phyloP scores from a whole-genome alignment of 2,888 invertebrate species.

The Drosophila testacea region DNA sequence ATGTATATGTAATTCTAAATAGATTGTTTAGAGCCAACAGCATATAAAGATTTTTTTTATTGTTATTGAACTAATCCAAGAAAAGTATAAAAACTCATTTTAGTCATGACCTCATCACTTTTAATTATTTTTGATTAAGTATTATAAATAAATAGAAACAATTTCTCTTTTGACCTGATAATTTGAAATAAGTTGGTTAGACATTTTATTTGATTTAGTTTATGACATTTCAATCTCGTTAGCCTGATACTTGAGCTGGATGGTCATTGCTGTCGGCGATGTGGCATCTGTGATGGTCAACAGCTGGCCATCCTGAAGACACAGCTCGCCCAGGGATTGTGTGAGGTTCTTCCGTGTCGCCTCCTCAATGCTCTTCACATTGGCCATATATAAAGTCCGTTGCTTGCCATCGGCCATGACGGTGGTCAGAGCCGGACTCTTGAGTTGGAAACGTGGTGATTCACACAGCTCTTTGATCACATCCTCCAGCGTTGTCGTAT shows the following conservation, averaged over 20 bases:
- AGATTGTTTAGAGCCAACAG: no score
- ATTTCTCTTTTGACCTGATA: neutral
- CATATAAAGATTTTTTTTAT: no score
- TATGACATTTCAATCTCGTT: conserved; percentile 86
- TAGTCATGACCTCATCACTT: no score
- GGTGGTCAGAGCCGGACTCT: conserved; percentile 94
- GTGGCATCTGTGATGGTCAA: conserved; percentile 96
- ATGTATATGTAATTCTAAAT: no score
- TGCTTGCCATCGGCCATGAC: conserved; percentile 91
- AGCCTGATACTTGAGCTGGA: conserved; percentile 89
- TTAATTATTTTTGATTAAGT: no score
- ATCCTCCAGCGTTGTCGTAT: conserved; percentile 90
- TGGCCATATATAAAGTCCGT: conserved; percentile 97
- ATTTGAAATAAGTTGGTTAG: neutral
- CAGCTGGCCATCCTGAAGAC: conserved; percentile 93
- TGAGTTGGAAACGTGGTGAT: conserved; percentile 93
- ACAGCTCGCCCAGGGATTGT: conserved; percentile 94
- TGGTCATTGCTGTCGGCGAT: conserved; percentile 92
- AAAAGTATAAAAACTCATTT: no score
- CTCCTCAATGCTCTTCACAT: conserved; percentile 96
- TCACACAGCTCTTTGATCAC: conserved; percentile 93
- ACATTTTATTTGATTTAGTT: conserved; percentile 22
- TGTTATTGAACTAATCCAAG: no score
- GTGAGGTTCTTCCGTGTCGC: conserved; percentile 94
- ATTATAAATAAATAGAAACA: no score